Evolutionary conservation across 2,797 vertebrate genomes (phyloP).

Genomic region (Etheostoma perlongum): DNA sequence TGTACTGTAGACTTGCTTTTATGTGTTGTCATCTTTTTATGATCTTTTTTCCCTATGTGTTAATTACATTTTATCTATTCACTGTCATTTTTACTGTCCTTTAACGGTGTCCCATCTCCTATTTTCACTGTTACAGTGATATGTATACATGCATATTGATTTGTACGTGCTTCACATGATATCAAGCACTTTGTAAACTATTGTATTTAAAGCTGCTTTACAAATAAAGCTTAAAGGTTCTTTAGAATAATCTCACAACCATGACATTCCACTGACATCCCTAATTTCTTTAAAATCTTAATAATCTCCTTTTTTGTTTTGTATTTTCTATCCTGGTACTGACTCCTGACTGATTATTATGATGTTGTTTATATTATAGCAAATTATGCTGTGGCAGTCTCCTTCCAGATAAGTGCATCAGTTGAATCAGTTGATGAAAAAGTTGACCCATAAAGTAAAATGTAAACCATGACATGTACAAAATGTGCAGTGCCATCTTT

Average conservation of each 20-base stretch:
- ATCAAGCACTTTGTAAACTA: no score
- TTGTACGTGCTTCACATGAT: no score
- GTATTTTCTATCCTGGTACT: not conserved
- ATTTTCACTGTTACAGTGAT: no score
- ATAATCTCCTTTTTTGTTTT: no score
- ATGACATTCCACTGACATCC: not conserved
- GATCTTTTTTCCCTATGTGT: no score
- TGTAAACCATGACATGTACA: not conserved
- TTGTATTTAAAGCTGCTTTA: no score
- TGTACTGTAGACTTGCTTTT: no score
- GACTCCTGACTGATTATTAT: not conserved
- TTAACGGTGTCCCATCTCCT: no score
- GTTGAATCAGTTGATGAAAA: not conserved
- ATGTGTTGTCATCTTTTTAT: no score
- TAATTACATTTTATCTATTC: no score
- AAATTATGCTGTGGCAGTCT: not conserved
- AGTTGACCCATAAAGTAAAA: not conserved
- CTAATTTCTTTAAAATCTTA: not conserved
- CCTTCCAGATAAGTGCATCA: not conserved
- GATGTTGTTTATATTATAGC: not conserved
- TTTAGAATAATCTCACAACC: conserved; percentile 3
- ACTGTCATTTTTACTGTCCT: no score
- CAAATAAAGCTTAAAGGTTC: not conserved
- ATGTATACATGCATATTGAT: no score
- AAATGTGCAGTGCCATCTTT: not conserved